These are phyloP conservation scores for Aphodius sticticus DNA, from an alignment of 2,888 invertebrate species.

Conservation along the genomic window DNA sequence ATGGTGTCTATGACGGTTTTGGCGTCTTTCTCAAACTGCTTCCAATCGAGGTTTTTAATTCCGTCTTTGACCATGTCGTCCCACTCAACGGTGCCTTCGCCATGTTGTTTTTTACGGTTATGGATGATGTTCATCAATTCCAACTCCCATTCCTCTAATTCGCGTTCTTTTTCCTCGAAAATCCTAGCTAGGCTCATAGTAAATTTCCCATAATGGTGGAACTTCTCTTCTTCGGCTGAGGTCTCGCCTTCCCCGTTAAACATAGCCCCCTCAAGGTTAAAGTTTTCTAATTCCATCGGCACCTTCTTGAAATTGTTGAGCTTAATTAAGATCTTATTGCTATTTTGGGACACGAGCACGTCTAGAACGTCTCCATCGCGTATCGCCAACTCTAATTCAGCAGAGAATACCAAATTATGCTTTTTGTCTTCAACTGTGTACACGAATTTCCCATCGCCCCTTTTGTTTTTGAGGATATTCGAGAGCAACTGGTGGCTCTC, in stretches of 20 bases:
- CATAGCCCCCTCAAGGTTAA: slow-evolving; percentile 56
- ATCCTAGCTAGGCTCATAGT: slow-evolving; percentile 74
- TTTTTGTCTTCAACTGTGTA: slow-evolving; percentile 78
- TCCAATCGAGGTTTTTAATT: slow-evolving; percentile 72
- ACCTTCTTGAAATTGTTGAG: slow-evolving; percentile 77
- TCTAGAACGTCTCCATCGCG: slow-evolving; percentile 80
- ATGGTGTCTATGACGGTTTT: slow-evolving; percentile 61
- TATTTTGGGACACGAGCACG: slow-evolving; percentile 78
- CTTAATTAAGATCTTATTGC: slow-evolving; percentile 77
- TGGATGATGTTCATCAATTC: slow-evolving; percentile 55
- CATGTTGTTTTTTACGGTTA: slow-evolving; percentile 54
- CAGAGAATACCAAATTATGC: slow-evolving; percentile 78
- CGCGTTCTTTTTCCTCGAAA: slow-evolving; percentile 79
- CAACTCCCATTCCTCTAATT: slow-evolving; percentile 71
- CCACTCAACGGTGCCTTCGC: slow-evolving; percentile 62
- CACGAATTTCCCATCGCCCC: slow-evolving; percentile 70
- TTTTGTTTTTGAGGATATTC: slow-evolving; percentile 68
- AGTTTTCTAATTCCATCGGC: slow-evolving; percentile 62
- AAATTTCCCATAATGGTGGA: slow-evolving; percentile 64
- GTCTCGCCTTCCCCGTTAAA: slow-evolving; percentile 77
- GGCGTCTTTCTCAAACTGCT: slow-evolving; percentile 68
- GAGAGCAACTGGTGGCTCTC: slow-evolving; percentile 71
- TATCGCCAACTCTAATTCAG: slow-evolving; percentile 77
- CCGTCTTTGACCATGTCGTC: slow-evolving; percentile 70
- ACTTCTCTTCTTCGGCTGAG: slow-evolving; percentile 64